Conservation (phyloP, 2,888 invertebrate species). For the Patella pellucida region DNA sequence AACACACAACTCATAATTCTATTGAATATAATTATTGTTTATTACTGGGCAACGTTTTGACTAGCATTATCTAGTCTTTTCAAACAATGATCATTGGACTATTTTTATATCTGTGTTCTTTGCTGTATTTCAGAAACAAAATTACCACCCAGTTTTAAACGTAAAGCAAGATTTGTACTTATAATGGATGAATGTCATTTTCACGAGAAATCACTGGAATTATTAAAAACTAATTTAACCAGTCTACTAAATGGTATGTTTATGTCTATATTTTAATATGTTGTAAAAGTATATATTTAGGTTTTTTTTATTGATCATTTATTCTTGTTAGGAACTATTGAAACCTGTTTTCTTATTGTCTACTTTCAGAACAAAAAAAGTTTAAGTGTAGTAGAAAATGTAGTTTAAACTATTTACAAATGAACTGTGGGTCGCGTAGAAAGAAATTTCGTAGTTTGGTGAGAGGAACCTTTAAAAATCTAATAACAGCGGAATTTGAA, state of each 20-base stretch:
- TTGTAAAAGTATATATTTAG: neutral
- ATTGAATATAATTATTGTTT: too few species aligned
- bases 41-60: too few species aligned
- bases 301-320: too few species aligned
- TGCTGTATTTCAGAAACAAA: slow-evolving; percentile 40
- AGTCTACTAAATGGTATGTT: slow-evolving; percentile 45
- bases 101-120: neutral
- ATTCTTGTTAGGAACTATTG: too few species aligned
- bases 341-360: too few species aligned
- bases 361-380: slow-evolving; percentile 46
- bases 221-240: slow-evolving; percentile 45
- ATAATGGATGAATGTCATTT: slow-evolving; percentile 41
- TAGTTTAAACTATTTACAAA: slow-evolving; percentile 47
- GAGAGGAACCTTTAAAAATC: slow-evolving; percentile 32
- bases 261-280: neutral
- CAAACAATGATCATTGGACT: too few species aligned
- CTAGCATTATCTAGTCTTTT: too few species aligned
- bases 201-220: slow-evolving; percentile 34
- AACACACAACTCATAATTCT: too few species aligned
- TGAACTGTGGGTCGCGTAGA: slow-evolving; percentile 53
- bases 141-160: slow-evolving; percentile 47
- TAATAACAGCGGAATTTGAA: slow-evolving; percentile 59
- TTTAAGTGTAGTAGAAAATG: slow-evolving; percentile 56
- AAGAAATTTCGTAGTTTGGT: slow-evolving; percentile 46
- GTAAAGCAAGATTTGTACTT: slow-evolving; percentile 47